Conservation (phyloP, 2,888 invertebrate species). For the Troglohyphantes excavatus region DNA sequence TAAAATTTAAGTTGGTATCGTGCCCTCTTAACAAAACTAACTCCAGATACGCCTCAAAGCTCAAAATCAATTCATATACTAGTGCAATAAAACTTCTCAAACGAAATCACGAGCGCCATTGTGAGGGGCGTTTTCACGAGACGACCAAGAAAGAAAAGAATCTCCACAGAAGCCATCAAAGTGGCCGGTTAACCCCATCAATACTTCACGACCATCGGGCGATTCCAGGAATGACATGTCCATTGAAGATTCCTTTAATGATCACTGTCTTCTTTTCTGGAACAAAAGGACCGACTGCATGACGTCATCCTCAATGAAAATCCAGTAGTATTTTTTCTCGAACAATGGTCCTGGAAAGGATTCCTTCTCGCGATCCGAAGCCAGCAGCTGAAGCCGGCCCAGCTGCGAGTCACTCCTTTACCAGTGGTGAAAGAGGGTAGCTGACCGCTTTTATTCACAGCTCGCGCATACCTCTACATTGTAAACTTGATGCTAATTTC, state of each 20-base stretch:
- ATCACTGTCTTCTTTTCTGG: constrained; percentile 44
- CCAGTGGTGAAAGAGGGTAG: constrained; percentile 47
- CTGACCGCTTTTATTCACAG: constrained; percentile 58
- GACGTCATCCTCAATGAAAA: constrained; percentile 65
- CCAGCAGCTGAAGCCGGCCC: constrained; percentile 70
- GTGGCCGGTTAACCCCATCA: background rate
- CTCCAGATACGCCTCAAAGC: too few relatives aligned
- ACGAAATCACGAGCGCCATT: too few relatives aligned
- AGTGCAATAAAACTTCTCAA: too few relatives aligned
- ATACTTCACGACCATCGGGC: constrained; percentile 8
- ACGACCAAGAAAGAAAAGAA: too few relatives aligned
- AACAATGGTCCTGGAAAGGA: constrained; percentile 67
- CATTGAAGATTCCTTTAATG: constrained; percentile 37
- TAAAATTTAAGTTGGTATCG: too few relatives aligned
- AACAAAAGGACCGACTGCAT: constrained; percentile 54
- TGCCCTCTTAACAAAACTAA: too few relatives aligned
- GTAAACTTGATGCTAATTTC: background rate
- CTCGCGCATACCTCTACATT: constrained; percentile 60
- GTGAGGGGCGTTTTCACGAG: too few relatives aligned
- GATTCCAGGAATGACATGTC: constrained; percentile 29
- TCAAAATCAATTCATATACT: too few relatives aligned
- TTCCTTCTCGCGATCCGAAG: constrained; percentile 20
- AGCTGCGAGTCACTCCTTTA: constrained; percentile 65
- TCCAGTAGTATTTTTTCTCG: constrained; percentile 49
- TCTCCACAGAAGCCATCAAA: background rate